These are phyloP conservation scores for Drosophila fulvimacula DNA, from an alignment of 2,888 invertebrate species.

Conservation along the genomic window DNA sequence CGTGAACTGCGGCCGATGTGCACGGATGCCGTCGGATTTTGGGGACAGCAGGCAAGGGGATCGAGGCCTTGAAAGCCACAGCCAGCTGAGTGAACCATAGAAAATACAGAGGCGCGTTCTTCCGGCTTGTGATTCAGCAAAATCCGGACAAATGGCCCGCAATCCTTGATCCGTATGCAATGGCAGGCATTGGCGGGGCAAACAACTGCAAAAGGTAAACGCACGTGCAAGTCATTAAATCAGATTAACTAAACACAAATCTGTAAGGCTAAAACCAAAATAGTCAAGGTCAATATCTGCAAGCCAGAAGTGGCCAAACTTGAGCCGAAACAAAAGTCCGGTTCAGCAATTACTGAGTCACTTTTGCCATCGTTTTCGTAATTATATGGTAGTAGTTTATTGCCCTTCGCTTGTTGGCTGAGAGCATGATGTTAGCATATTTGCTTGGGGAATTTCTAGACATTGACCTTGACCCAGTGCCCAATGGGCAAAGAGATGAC, in stretches of 20 bases:
- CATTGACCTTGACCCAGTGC: slow-evolving; percentile 70
- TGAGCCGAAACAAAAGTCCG: slow-evolving; percentile 42
- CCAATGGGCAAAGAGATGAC: slow-evolving; percentile 16
- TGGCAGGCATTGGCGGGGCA: slow-evolving; percentile 60
- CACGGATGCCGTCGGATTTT: too few relatives aligned
- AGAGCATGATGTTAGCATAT: slow-evolving; percentile 62
- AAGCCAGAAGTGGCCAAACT: slow-evolving; percentile 63
- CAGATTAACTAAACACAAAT: not conserved
- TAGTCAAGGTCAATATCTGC: slow-evolving; percentile 62
- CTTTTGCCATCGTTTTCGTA: slow-evolving; percentile 52
- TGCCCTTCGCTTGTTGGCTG: slow-evolving; percentile 70
- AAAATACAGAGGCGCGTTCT: slow-evolving; percentile 61
- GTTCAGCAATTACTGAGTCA: slow-evolving; percentile 73
- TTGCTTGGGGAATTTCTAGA: slow-evolving; percentile 71
- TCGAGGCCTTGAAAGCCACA: slow-evolving; percentile 79
- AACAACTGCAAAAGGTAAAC: slow-evolving; percentile 40
- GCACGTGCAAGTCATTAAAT: slow-evolving; percentile 24
- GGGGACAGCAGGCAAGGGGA: slow-evolving; percentile 78
- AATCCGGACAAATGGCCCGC: slow-evolving; percentile 65
- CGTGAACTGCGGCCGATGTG: slow-evolving; percentile 38
- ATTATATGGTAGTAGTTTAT: slow-evolving; percentile 62
- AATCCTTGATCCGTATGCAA: slow-evolving; percentile 80
- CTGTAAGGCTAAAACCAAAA: not conserved
- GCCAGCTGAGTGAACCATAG: slow-evolving; percentile 66
- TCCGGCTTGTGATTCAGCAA: slow-evolving; percentile 62